phyloP scores from a whole-genome alignment of 2,113 vertebrate genomes.

The Garra rufa region DNA sequence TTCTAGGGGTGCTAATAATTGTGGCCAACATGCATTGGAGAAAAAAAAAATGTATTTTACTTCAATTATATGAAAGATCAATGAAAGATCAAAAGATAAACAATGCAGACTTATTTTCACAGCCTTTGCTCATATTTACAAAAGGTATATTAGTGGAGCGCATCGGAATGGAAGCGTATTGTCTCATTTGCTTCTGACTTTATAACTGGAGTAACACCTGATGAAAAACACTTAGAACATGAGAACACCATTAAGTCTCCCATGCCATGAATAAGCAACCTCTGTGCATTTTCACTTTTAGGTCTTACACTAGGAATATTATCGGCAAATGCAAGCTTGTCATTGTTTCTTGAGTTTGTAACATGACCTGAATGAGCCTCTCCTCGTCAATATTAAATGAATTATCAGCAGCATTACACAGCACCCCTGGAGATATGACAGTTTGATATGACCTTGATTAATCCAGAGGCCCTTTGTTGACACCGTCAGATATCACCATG shows the following conservation, averaged over 20 bases:
- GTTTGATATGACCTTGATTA: constrained; percentile 70
- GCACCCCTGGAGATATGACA: constrained; percentile 64
- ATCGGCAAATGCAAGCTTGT: not conserved
- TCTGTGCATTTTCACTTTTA: not conserved
- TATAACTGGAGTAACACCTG: too few relatives aligned
- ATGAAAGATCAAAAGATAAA: too few relatives aligned
- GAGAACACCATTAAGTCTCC: not conserved
- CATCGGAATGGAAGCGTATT: too few relatives aligned
- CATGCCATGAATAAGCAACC: not conserved
- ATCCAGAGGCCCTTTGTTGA: constrained; percentile 45
- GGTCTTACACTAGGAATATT: not conserved
- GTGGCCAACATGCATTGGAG: too few relatives aligned
- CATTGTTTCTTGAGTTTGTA: not conserved
- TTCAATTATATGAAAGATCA: too few relatives aligned
- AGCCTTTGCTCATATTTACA: too few relatives aligned
- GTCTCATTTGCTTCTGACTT: too few relatives aligned
- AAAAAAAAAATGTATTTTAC: too few relatives aligned
- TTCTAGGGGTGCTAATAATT: too few relatives aligned
- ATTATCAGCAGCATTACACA: not conserved
- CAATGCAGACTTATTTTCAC: too few relatives aligned
- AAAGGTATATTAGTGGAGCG: too few relatives aligned
- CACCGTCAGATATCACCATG: constrained; percentile 69
- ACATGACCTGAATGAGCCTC: not conserved
- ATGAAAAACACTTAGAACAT: not conserved
- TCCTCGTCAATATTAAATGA: not conserved